Conservation (phyloP, 1,140 invertebrate genomes). For the Micrasema longulum region DNA sequence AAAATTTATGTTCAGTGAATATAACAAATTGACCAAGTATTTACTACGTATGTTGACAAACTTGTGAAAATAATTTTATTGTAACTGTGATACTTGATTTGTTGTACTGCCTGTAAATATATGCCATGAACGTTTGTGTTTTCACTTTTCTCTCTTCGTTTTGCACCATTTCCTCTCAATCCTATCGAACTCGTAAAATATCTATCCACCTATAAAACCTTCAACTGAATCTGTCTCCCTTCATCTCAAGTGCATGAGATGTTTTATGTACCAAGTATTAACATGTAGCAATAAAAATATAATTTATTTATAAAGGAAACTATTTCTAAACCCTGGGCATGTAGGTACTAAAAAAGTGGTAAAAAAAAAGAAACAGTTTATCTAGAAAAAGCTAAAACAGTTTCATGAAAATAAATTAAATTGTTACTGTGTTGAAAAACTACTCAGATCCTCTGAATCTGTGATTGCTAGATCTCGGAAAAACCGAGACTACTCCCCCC, state of each 20-base stretch:
- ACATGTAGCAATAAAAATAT: background rate
- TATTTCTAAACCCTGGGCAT: too few species aligned
- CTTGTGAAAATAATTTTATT: slow-evolving; percentile 56
- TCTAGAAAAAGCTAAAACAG: too few species aligned
- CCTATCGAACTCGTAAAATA: background rate
- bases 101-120: slow-evolving; percentile 56
- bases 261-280: background rate
- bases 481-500: too few species aligned
- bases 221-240: background rate
- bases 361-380: too few species aligned
- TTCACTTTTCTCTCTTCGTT: slow-evolving; percentile 42
- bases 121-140: slow-evolving; percentile 55
- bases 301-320: background rate
- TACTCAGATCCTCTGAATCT: too few species aligned
- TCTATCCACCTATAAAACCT: background rate
- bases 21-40: slow-evolving; percentile 56
- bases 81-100: slow-evolving; percentile 56
- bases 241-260: background rate
- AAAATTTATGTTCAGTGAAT: slow-evolving; percentile 54
- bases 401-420: too few species aligned
- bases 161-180: slow-evolving; percentile 10
- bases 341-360: too few species aligned
- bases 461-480: too few species aligned
- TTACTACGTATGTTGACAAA: slow-evolving; percentile 55
- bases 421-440: too few species aligned